A percentile compares a stretch with the other conserved stretches of the same genome.
Conservation (phyloP, 2,797 vertebrate genomes). For the Sebastiscus tertius region DNA sequence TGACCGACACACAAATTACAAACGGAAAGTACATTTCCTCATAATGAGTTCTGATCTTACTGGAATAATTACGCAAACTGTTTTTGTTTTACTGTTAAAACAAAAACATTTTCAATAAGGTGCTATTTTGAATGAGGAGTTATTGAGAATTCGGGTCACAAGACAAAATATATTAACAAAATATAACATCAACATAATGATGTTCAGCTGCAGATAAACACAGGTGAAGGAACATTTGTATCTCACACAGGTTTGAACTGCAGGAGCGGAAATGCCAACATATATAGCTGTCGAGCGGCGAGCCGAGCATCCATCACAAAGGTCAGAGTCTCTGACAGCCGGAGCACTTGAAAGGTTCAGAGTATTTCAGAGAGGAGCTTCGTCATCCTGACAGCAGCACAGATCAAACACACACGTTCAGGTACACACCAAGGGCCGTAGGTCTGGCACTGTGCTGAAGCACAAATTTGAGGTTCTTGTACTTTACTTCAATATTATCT, state of each 20-base stretch:
- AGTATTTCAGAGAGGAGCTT: slow-evolving; percentile 24
- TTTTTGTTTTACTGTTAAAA: neutral
- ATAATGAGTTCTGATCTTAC: neutral
- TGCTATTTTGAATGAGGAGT: neutral
- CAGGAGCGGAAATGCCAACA: slow-evolving; percentile 41
- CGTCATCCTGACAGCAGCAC: slow-evolving; percentile 14
- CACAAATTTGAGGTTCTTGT: neutral
- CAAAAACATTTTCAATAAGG: neutral
- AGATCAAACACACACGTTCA: neutral
- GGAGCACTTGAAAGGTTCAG: slow-evolving; percentile 41
- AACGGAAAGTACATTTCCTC: neutral
- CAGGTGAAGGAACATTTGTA: neutral
- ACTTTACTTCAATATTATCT: neutral
- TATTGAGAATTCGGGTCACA: neutral
- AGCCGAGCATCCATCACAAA: slow-evolving; percentile 55
- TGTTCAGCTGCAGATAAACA: neutral
- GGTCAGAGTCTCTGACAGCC: slow-evolving; percentile 51
- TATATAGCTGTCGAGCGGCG: slow-evolving; percentile 15
- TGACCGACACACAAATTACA: neutral
- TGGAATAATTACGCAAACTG: neutral
- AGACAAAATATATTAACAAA: neutral
- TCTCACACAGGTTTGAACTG: slow-evolving; percentile 7
- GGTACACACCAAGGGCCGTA: neutral
- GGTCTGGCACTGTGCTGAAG: neutral
- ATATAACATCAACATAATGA: neutral